phyloP scores from a whole-genome alignment of 2,113 vertebrate genomes.

The Ovis canadensis region DNA sequence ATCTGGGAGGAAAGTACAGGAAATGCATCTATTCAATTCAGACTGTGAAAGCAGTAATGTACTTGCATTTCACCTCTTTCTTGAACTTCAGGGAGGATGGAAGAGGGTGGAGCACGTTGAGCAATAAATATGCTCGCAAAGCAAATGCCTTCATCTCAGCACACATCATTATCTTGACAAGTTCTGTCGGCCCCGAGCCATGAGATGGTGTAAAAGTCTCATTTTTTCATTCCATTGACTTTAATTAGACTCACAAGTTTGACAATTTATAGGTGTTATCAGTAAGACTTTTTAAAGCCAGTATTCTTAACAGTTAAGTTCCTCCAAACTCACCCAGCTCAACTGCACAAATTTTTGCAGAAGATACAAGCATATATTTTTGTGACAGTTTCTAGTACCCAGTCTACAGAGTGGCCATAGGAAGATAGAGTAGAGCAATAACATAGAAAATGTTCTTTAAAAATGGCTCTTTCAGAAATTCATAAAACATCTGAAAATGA shows the following conservation, averaged over 20 bases:
- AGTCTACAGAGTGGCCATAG: not conserved
- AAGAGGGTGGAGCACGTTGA: not conserved
- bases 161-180: constrained; percentile 12
- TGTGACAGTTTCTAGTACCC: constrained; percentile 23
- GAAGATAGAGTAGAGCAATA: constrained; percentile 17
- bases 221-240: constrained; percentile 52
- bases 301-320: constrained; percentile 16
- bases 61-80: not conserved
- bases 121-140: constrained; percentile 21
- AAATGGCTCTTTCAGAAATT: constrained; percentile 22
- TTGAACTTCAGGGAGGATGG: constrained; percentile 17
- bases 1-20: not conserved
- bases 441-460: not conserved
- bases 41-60: not conserved
- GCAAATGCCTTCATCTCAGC: not conserved
- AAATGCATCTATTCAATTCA: not conserved
- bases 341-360: constrained; percentile 44
- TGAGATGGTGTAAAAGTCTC: not conserved
- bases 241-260: constrained; percentile 52
- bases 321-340: not conserved
- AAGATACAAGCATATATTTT: constrained; percentile 28
- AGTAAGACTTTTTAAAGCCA: constrained; percentile 39
- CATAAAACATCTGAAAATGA: constrained; percentile 43
- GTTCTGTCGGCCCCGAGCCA: not conserved
- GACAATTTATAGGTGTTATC: constrained; percentile 43